Base-by-base conservation (phyloP, 2,888 invertebrate species). In the Spodoptera exigua region DNA sequence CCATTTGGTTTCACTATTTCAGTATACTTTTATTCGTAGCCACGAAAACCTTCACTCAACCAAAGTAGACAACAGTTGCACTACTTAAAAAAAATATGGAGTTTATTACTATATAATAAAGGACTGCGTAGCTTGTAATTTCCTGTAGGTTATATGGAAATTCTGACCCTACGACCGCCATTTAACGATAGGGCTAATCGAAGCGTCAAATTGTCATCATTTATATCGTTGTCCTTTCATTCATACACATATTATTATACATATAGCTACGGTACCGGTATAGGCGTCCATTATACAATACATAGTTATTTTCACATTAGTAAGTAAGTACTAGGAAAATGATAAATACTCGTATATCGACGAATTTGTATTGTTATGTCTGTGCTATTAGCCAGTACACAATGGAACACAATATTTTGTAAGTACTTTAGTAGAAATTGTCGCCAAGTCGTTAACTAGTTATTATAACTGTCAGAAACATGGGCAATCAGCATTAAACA, bases 231-330 rank as follows among this genome's bases (percentile, higher is more conserved):
- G 36, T 44, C 27, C 14, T 54, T 17, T 34, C n/a, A n/a, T n/a
- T 35, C 39, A 61, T 40, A 18, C 3, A 18, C 18, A 3, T 18
- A 18, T 18, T n/a, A 3, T 18, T 18, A 9, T 0, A 3, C 9
- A 9, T 27, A 9, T 27, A 9, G 7, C 21, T 21, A 27, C 27
- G 7, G 12, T 17, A 21, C 37, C 14, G 34, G 36, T 13, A 36
- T 17, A 16, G 27, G 16, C 41, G 16, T 53, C 18, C 13, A 18
- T 9, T 27, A 27, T 27, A 27, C 27, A 27, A 18, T 16, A 9
- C 14, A 34, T 61, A 18, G 37, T 53, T 64, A 64, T 53, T 27
- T 43, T 13, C 36, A 37, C 68, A 68, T 53, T 44, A 60, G 45
- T 3, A 41, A 60, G 45, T 3, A 41, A 41, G 18, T 37, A 13